Conservation (phyloP, 1,140 invertebrate species). For the Amyelois transitella region DNA sequence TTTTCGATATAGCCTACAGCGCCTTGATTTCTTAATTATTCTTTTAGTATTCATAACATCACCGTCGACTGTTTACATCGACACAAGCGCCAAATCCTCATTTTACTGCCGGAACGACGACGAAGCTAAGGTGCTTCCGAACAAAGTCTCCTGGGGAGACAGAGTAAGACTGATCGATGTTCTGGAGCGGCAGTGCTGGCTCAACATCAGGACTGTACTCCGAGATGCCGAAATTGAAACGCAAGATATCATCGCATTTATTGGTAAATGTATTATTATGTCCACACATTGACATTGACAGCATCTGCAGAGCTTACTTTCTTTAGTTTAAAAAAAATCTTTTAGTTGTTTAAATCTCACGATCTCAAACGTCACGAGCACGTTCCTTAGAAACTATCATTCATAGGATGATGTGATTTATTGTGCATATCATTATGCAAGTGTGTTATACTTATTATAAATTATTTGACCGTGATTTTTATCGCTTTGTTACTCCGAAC, state of each 20-base stretch:
- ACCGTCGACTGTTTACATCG: conserved; percentile 63
- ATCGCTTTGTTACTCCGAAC: background rate
- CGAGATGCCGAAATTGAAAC: conserved; percentile 58
- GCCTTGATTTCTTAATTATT: conserved; percentile 34
- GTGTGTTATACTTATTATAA: background rate
- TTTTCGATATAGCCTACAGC: conserved; percentile 14
- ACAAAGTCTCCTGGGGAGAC: conserved; percentile 28
- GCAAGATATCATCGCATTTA: conserved; percentile 65
- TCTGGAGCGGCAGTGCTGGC: conserved; percentile 46
- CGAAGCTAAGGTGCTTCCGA: conserved; percentile 15
- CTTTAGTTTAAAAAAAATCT: no score
- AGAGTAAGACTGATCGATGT: conserved; percentile 46
- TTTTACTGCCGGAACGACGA: conserved; percentile 69
- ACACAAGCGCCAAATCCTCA: conserved; percentile 53
- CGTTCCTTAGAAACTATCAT: background rate
- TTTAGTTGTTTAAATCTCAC: no score
- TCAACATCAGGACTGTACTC: conserved; percentile 54
- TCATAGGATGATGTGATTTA: background rate
- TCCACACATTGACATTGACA: no score
- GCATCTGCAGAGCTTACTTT: no score
- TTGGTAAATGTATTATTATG: conserved; percentile 49
- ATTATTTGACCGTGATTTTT: background rate
- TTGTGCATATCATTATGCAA: background rate
- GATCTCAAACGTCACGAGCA: no score
- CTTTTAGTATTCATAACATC: conserved; percentile 68